Conservation (phyloP, 1,140 invertebrate genomes). For the Drosophila sulfurigaster region DNA sequence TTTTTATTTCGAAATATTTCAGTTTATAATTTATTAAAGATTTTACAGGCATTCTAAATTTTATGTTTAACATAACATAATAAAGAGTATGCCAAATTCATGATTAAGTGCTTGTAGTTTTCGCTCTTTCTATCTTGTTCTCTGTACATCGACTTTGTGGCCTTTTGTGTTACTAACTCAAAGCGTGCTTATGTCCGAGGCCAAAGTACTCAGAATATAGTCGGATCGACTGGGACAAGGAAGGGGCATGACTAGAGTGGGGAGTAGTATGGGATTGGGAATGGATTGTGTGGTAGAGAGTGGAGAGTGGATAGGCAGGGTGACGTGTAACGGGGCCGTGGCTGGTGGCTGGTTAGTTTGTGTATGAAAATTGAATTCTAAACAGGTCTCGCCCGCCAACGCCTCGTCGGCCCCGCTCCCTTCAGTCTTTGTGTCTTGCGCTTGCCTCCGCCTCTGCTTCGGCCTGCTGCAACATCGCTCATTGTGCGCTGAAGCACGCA, state of each 20-base stretch:
- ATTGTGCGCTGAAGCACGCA: slow-evolving; percentile 81
- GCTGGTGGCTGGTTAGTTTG: slow-evolving; percentile 51
- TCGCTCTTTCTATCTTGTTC: background rate
- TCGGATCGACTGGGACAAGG: slow-evolving; percentile 32
- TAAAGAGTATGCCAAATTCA: too few relatives aligned
- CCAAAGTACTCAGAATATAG: slow-evolving; percentile 64
- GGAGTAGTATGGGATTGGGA: slow-evolving; percentile 16
- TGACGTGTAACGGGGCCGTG: slow-evolving; percentile 36
- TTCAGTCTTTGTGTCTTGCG: background rate
- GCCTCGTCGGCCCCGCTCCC: slow-evolving; percentile 19
- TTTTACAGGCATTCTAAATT: too few relatives aligned
- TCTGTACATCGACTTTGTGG: slow-evolving; percentile 19
- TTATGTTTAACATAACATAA: too few relatives aligned
- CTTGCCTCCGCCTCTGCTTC: slow-evolving; percentile 11
- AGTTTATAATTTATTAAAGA: too few relatives aligned
- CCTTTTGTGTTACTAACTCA: slow-evolving; percentile 71
- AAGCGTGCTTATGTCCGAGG: slow-evolving; percentile 66
- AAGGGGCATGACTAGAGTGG: slow-evolving; percentile 19
- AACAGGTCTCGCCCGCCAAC: slow-evolving; percentile 74
- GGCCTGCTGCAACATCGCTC: slow-evolving; percentile 46
- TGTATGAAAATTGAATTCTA: slow-evolving; percentile 84
- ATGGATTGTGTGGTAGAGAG: slow-evolving; percentile 19
- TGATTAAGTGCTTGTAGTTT: background rate
- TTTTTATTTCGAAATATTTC: too few relatives aligned
- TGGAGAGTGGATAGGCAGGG: slow-evolving; percentile 15